A percentile compares a stretch with the other conserved stretches of the same genome.
phyloP scores from a whole-genome alignment of 2,888 invertebrate species.

The Lymantria dispar region DNA sequence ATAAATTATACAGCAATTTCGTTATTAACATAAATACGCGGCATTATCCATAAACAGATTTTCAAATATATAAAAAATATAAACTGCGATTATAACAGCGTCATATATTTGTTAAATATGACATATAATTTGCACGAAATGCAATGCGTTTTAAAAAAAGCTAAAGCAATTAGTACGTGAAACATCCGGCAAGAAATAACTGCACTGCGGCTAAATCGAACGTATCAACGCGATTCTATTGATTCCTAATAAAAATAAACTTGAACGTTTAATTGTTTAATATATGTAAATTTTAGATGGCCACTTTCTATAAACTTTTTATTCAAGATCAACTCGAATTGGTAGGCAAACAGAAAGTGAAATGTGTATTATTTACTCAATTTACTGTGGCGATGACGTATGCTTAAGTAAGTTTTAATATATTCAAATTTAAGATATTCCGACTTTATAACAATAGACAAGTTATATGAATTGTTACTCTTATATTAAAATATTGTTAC shows the following conservation, averaged over 20 bases:
- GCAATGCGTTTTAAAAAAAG: conserved; percentile 26
- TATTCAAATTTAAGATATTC: conserved; percentile 30
- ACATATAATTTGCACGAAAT: conserved; percentile 16
- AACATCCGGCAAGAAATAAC: conserved; percentile 40
- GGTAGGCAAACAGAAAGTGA: conserved; percentile 18
- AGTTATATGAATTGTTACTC: conserved; percentile 5
- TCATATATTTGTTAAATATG: conserved; percentile 2
- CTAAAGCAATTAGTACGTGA: conserved; percentile 36
- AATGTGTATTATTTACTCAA: conserved; percentile 21
- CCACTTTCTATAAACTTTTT: conserved; percentile 22
- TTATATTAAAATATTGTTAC: not conserved
- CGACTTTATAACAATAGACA: conserved; percentile 1
- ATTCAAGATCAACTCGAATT: conserved; percentile 16
- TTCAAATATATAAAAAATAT: too few species aligned
- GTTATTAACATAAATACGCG: too few species aligned
- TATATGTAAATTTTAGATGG: conserved; percentile 7
- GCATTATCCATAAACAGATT: too few species aligned
- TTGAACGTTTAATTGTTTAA: conserved; percentile 2
- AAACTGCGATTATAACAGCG: too few species aligned
- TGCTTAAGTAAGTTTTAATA: conserved; percentile 23
- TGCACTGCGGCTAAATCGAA: conserved; percentile 18
- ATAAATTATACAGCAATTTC: too few species aligned
- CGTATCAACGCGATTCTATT: conserved; percentile 15
- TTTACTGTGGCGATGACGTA: conserved; percentile 20
- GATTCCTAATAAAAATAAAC: conserved; percentile 19